phyloP scores from a whole-genome alignment of 92 coral and sea anemone genomes.

The Zoanthus sansibaricus region DNA sequence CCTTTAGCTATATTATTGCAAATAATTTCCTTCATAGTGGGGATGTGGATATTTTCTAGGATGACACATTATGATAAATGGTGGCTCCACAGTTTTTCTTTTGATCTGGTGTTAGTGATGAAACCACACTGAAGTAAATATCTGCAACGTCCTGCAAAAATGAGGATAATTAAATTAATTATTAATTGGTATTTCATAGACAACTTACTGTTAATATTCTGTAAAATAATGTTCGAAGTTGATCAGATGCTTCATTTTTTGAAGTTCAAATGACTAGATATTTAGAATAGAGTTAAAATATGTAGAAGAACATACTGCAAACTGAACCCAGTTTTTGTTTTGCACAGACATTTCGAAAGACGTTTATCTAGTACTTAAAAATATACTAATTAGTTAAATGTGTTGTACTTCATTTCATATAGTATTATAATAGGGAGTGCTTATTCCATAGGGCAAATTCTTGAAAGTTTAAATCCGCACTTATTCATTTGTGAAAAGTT shows the following conservation, averaged over 20 bases:
- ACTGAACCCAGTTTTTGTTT: background rate
- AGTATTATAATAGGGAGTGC: background rate
- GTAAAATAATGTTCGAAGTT: conserved; percentile 2
- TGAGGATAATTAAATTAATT: background rate
- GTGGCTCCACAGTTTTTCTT: conserved; percentile 37
- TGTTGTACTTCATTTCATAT: background rate
- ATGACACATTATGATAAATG: background rate
- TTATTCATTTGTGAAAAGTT: background rate
- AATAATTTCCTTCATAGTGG: background rate
- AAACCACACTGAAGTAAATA: conserved; percentile 60
- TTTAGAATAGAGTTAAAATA: conserved; percentile 2
- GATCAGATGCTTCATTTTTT: conserved; percentile 6
- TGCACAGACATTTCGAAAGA: background rate
- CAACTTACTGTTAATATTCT: background rate
- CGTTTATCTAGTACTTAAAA: background rate
- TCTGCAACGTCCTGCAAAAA: conserved; percentile 57
- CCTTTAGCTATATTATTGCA: background rate
- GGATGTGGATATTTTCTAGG: background rate
- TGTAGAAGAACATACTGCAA: background rate
- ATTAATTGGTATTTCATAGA: background rate
- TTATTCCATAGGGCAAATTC: background rate
- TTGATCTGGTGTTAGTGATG: conserved; percentile 48
- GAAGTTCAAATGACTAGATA: background rate
- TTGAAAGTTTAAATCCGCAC: background rate
- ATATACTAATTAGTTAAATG: background rate